These are phyloP conservation scores for Tricholaema leucomelas DNA, from an alignment of 2,113 vertebrate genomes.

Conservation along the genomic window DNA sequence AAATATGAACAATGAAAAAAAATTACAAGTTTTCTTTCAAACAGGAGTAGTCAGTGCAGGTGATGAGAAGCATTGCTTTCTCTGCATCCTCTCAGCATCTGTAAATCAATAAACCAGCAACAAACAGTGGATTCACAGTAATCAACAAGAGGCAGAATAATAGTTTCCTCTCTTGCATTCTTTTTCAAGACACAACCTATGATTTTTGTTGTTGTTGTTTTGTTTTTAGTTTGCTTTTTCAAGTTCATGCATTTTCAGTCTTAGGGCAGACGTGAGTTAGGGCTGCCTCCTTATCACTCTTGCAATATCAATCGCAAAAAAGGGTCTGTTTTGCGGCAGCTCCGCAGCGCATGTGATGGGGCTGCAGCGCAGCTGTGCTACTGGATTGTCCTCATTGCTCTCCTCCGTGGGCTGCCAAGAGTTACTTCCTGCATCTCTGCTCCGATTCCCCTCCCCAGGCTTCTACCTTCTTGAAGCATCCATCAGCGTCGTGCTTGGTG, in stretches of 20 bases:
- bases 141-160: background rate
- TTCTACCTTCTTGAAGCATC: rapidly evolving
- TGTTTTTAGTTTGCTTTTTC: too few species aligned
- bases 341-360: background rate
- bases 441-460: rapidly evolving
- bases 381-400: background rate
- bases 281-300: background rate
- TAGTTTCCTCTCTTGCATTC: background rate
- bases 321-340: rapidly evolving
- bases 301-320: background rate
- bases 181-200: background rate
- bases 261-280: rapidly evolving
- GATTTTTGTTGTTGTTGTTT: too few species aligned
- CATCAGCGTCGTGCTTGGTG: rapidly evolving
- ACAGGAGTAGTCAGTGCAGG: background rate
- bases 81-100: background rate
- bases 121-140: background rate
- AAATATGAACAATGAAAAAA: background rate
- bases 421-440: background rate
- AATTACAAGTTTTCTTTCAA: background rate
- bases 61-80: background rate
- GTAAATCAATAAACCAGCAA: background rate
- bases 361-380: background rate
- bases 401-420: background rate
- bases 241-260: background rate